These are phyloP conservation scores for Litoditis marina DNA, from an alignment of 2,888 invertebrate species.

Conservation along the genomic window DNA sequence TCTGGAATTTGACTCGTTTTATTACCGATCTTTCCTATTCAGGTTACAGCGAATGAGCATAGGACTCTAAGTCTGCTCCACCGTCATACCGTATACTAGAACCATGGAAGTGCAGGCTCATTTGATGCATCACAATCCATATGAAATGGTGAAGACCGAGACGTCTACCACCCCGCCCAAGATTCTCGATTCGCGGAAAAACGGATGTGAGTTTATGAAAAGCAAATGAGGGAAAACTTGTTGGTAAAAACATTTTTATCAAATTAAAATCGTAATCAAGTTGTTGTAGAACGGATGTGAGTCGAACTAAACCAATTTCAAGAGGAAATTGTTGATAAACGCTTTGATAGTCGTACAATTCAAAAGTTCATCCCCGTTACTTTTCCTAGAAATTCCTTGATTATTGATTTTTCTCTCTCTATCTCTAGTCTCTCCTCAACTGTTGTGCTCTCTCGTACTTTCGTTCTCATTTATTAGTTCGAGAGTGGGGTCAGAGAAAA, in stretches of 20 bases:
- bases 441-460: background rate
- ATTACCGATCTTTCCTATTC: too few relatives aligned
- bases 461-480: background rate
- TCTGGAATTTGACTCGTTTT: too few relatives aligned
- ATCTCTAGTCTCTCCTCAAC: background rate
- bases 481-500: conserved; percentile 10
- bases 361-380: background rate
- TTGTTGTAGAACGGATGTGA: background rate
- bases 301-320: too few relatives aligned
- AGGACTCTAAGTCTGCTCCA: too few relatives aligned
- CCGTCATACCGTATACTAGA: background rate
- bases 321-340: too few relatives aligned
- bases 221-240: background rate
- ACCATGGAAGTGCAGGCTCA: conserved; percentile 32
- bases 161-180: conserved; percentile 31
- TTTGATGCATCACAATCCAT: conserved; percentile 43
- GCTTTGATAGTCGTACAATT: background rate
- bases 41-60: too few relatives aligned
- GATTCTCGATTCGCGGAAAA: conserved; percentile 27
- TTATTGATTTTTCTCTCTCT: background rate
- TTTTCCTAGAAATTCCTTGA: background rate
- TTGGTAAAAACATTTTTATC: too few relatives aligned
- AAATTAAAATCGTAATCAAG: background rate
- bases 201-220: conserved; percentile 22
- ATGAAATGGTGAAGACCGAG: conserved; percentile 44